phyloP scores from a whole-genome alignment of 1,140 invertebrate genomes.

The Philopotamus ludificatus region DNA sequence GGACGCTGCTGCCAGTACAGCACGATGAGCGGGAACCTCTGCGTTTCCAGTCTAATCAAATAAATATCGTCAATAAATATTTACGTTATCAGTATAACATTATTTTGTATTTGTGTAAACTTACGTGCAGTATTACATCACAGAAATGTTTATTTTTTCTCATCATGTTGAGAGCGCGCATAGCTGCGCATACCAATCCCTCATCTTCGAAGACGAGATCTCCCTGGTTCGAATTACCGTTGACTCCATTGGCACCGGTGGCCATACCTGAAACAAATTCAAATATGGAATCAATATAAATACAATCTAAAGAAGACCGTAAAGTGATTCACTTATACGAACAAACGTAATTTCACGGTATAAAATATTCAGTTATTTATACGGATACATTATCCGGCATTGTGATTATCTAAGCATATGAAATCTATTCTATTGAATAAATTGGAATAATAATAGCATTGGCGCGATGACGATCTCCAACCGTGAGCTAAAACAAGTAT shows the following conservation, averaged over 20 bases:
- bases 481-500: no score
- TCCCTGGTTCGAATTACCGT: constrained; percentile 1
- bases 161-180: constrained; percentile 70
- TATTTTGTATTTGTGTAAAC: no score
- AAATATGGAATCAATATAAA: not conserved
- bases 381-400: no score
- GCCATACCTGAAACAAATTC: constrained; percentile 18
- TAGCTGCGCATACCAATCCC: constrained; percentile 57
- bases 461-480: no score
- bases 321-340: no score
- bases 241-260: constrained; percentile 14
- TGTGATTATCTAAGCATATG: no score
- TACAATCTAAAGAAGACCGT: no score
- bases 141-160: constrained; percentile 75
- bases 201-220: constrained; percentile 43
- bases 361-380: no score
- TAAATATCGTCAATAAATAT: not conserved
- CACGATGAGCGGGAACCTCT: constrained; percentile 74
- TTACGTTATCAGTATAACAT: constrained; percentile 13
- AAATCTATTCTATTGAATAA: no score
- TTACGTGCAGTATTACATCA: constrained; percentile 75
- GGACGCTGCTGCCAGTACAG: constrained; percentile 73
- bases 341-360: no score
- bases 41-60: constrained; percentile 61
- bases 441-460: no score